Evolutionary conservation across 2,888 invertebrate species (phyloP).

Genomic region (Melieria picta): DNA sequence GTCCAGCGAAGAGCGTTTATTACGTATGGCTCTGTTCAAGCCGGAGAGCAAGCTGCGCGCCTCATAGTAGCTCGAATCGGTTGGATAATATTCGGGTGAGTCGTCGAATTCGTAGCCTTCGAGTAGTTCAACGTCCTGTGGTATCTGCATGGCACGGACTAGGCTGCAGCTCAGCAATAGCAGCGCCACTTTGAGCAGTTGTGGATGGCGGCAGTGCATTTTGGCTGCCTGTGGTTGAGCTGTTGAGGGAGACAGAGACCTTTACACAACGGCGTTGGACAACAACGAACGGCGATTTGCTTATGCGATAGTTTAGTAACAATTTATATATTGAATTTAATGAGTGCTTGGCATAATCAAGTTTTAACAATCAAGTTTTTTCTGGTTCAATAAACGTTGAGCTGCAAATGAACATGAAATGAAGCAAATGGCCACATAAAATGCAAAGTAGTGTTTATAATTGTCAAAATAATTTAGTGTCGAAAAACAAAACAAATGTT

Average conservation of each 20-base stretch:
- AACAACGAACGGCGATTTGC: too few relatives aligned
- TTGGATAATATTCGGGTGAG: slow-evolving; percentile 53
- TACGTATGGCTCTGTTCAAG: slow-evolving; percentile 54
- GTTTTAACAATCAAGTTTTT: too few relatives aligned
- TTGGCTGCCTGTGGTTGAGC: slow-evolving; percentile 9
- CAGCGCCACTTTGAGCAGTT: slow-evolving; percentile 24
- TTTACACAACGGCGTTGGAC: neutral
- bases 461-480: neutral
- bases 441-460: too few relatives aligned
- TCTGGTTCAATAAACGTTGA: too few relatives aligned
- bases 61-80: slow-evolving; percentile 54
- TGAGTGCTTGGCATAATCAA: too few relatives aligned
- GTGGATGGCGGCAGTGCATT: slow-evolving; percentile 9
- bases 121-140: slow-evolving; percentile 58
- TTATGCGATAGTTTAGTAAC: too few relatives aligned
- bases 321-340: too few relatives aligned
- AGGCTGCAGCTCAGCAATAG: slow-evolving; percentile 20
- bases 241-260: slow-evolving; percentile 32
- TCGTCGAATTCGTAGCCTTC: slow-evolving; percentile 57
- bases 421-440: neutral
- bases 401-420: neutral
- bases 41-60: slow-evolving; percentile 49
- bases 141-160: slow-evolving; percentile 50
- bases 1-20: slow-evolving; percentile 53
- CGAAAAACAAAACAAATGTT: neutral